Conservation (phyloP, 2,888 invertebrate genomes). For the Agrypnus murinus region DNA sequence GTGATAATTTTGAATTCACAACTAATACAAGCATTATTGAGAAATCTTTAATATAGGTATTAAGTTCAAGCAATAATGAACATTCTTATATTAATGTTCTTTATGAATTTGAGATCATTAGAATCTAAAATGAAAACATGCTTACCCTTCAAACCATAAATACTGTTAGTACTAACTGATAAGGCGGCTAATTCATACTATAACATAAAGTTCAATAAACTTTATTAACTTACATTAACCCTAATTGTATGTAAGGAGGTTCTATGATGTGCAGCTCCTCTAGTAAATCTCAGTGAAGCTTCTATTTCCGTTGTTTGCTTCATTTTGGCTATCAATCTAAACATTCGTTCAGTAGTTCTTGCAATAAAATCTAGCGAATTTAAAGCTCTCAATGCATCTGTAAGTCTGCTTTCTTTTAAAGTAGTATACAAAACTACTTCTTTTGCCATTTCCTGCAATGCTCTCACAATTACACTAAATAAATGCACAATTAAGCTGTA, state of each 20-base stretch:
- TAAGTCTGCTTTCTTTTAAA: constrained; percentile 66
- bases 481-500: neutral
- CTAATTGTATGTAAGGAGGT: constrained; percentile 48
- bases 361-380: constrained; percentile 68
- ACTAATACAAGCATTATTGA: too few relatives aligned
- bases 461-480: neutral
- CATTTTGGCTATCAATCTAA: constrained; percentile 63
- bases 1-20: too few relatives aligned
- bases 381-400: constrained; percentile 67
- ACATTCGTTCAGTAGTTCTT: constrained; percentile 67
- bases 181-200: too few relatives aligned
- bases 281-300: constrained; percentile 54
- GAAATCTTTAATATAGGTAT: too few relatives aligned
- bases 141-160: too few relatives aligned
- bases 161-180: too few relatives aligned
- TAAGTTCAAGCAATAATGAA: too few relatives aligned
- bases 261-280: constrained; percentile 39
- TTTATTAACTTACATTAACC: constrained; percentile 50
- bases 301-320: constrained; percentile 57
- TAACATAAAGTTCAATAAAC: too few relatives aligned
- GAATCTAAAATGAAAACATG: too few relatives aligned
- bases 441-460: constrained; percentile 60
- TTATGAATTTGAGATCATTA: too few relatives aligned
- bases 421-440: constrained; percentile 67
- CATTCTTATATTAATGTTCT: too few relatives aligned